Evolutionary conservation across 2,797 vertebrate species (phyloP), one percentile per base, ranked within the genome.

Genomic region (Selene dorsalis): DNA sequence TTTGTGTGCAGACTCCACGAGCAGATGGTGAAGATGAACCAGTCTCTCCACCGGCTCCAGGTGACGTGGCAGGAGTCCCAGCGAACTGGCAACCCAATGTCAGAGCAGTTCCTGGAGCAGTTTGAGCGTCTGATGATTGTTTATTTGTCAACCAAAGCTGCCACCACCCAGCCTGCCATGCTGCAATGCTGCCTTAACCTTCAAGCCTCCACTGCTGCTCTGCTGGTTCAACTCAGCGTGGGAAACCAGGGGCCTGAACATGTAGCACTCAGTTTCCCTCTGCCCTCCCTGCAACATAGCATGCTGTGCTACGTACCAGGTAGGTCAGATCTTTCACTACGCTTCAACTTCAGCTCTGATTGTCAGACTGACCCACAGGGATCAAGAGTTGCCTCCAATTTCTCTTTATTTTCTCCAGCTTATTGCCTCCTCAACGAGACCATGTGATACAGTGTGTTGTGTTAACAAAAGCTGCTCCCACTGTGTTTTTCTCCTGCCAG

Each of bases 11-110:
- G 98, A 94, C 94, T 99, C 86, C 97, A 99, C 0, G 98, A 99
- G 90, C 98, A 99, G 94, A 98, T 99, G 97, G 96, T 99, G 77
- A 99, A 99, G 95, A 97, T 99, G 94, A 99, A 99, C 95, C 98
- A 99, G 94, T 97, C 96, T 70, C 96, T 99, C 80, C 98, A 99
- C 89, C 96, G 97, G 92, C 96, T 99, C 77, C 98, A 99, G 93
- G 95, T 96, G 61, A 96, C 97, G 0, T 99, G 97, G 96, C 95
- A 97, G 68, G 98, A 99, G 50, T 97, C 98, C 67, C 98, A 99
- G 93, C 96, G 96, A 22, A 94, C 94, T 55, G 95, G 96, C 76
- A 97, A 92, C 84, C 95, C 97, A 0, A 95, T 96, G 56, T 95
- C 96, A 0, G 97, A 98, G 79, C 95, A 95, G 89, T 95, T 99